Evolutionary conservation across 2,113 vertebrate species (phyloP).

Genomic region (Taxidea taxus): DNA sequence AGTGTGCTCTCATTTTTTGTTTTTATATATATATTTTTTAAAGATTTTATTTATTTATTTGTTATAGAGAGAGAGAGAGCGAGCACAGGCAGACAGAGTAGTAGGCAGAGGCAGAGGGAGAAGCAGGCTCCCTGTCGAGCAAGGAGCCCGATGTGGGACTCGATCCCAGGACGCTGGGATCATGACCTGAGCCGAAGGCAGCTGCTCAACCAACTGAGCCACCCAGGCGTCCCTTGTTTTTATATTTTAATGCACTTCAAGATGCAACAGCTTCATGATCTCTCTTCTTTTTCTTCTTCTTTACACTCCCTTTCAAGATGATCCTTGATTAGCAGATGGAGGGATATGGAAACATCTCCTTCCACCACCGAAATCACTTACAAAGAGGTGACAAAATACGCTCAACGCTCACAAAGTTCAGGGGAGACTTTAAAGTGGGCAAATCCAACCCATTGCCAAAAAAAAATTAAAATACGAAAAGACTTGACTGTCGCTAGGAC

Average conservation of each 20-base stretch:
- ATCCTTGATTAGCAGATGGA: slow-evolving; percentile 18
- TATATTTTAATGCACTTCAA: slow-evolving; percentile 28
- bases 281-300: background rate
- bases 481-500: background rate
- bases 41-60: no score
- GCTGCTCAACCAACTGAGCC: no score
- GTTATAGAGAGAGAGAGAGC: no score
- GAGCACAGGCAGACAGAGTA: no score
- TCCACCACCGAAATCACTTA: background rate
- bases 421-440: background rate
- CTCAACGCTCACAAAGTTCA: background rate
- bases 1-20: slow-evolving; percentile 47
- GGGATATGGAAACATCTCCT: background rate
- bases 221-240: no score
- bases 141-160: no score
- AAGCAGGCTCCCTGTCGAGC: no score
- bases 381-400: background rate
- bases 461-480: background rate
- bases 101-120: no score
- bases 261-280: slow-evolving; percentile 11
- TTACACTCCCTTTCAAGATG: slow-evolving; percentile 27
- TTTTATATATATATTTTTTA: slow-evolving; percentile 37
- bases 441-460: background rate
- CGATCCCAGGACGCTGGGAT: no score
- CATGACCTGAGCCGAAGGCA: no score